These are phyloP conservation scores for Bombyx mandarina DNA, from an alignment of 1,140 invertebrate species.

Conservation along the genomic window DNA sequence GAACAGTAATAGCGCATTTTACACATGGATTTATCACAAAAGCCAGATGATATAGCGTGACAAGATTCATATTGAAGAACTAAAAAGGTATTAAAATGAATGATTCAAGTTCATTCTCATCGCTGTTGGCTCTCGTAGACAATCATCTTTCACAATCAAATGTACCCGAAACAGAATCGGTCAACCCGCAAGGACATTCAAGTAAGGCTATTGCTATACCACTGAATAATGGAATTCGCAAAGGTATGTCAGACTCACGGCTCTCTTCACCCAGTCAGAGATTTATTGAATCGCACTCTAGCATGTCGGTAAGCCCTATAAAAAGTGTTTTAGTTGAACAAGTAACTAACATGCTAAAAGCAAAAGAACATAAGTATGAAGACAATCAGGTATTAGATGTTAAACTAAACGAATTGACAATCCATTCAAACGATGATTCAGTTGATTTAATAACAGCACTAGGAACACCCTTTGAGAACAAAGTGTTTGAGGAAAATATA, in stretches of 20 bases:
- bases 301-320: constrained; percentile 34
- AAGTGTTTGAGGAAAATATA: constrained; percentile 10
- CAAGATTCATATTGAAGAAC: no score
- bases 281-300: constrained; percentile 27
- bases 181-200: neutral
- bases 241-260: constrained; percentile 21
- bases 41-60: no score
- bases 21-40: no score
- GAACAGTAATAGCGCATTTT: no score
- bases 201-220: constrained; percentile 3
- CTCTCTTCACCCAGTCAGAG: constrained; percentile 14
- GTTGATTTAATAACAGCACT: constrained; percentile 47
- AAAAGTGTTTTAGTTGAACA: constrained; percentile 37
- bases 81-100: constrained; percentile 15
- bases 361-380: constrained; percentile 38
- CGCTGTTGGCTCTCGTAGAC: constrained; percentile 45
- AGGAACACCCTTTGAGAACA: constrained; percentile 15
- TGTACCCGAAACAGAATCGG: neutral
- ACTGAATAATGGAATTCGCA: neutral
- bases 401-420: constrained; percentile 23
- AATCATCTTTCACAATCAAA: constrained; percentile 44
- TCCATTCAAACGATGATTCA: constrained; percentile 15
- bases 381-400: constrained; percentile 27
- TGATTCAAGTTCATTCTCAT: constrained; percentile 34
- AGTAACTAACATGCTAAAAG: constrained; percentile 47